Base-by-base conservation (phyloP, 53 echinoderm and acorn worm species). In the Zoroaster sp. region DNA sequence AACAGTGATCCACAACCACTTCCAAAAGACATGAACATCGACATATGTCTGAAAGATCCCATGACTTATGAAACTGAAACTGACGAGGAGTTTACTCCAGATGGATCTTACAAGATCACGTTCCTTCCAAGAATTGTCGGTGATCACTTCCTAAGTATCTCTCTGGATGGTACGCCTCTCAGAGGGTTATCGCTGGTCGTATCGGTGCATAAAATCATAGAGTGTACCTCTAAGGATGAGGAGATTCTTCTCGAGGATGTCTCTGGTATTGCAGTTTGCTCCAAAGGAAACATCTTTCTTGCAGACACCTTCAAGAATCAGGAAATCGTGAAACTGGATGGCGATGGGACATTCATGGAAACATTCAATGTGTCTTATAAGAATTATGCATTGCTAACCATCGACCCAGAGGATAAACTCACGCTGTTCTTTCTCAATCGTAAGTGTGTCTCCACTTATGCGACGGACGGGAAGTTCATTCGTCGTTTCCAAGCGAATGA, bases 221-320 rank as follows among this genome's bases (percentile, higher is more conserved):
- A 83, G 31, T 88, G 91, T 46, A 79, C 39, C 15, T 63, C 91
- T 11, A 85, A 85, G 51, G 89, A 91, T n/a, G 88, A 89, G 9
- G 85, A 88, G 35, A 68, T 81, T 13, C 77, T 91, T 73, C 89
- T 94, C 74, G 94, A 94, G 89, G 91, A 94, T 66, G 91, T 87
- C 7, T 83, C 88, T 30, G 91, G 94, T 65, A 88, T 94, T 41
- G 86, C 89, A 1, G 90, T 94, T 5, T 87, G 91, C 41, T 88
- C 83, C 75, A 94, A 85, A 73, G 94, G 94, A n/a, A 83, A 94
- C 81, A 91, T 94, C 68, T 91, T 77, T 78, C 89, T 94, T 43
- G 94, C 94, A 66, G 94, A 94, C 73, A 94, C 94, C 66, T 88
- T 91, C 74, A 78, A 94, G 85, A 94, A 94, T 74, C 89, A 94